phyloP scores from a whole-genome alignment of 2,888 invertebrate species.

The Zygothrica quintamaculata region DNA sequence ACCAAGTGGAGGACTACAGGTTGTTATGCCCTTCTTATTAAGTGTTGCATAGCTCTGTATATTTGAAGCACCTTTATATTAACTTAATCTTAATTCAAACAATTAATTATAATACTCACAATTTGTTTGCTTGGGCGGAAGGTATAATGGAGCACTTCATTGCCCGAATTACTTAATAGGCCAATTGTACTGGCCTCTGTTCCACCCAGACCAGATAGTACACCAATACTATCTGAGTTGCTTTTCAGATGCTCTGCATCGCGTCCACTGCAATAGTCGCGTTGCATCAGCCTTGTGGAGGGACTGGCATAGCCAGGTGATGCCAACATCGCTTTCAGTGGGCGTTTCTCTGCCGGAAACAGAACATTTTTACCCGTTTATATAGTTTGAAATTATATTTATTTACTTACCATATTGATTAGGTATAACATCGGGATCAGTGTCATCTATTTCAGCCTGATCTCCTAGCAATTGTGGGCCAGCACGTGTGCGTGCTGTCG shows the following conservation, averaged over 20 bases:
- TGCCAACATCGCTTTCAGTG: constrained; percentile 82
- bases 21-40: constrained; percentile 88
- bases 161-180: constrained; percentile 79
- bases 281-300: constrained; percentile 83
- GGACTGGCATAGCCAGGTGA: constrained; percentile 84
- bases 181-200: constrained; percentile 68
- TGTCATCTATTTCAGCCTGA: constrained; percentile 86
- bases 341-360: constrained; percentile 83
- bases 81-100: too few relatives aligned
- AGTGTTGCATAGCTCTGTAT: constrained; percentile 93
- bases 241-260: constrained; percentile 79
- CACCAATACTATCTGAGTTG: constrained; percentile 64
- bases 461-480: constrained; percentile 84
- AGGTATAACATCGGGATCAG: constrained; percentile 94
- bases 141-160: constrained; percentile 85
- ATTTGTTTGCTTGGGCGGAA: constrained; percentile 85
- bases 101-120: constrained; percentile 77
- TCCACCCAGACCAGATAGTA: constrained; percentile 51
- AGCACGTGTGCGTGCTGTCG: constrained; percentile 83
- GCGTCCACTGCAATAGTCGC: constrained; percentile 81
- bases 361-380: neutral
- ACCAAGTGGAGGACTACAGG: constrained; percentile 84
- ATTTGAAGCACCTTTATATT: too few relatives aligned
- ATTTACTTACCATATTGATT: constrained; percentile 91
- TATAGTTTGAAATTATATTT: neutral